Evolutionary conservation across 2,113 vertebrate genomes (phyloP).

Genomic region (Indicator indicator): DNA sequence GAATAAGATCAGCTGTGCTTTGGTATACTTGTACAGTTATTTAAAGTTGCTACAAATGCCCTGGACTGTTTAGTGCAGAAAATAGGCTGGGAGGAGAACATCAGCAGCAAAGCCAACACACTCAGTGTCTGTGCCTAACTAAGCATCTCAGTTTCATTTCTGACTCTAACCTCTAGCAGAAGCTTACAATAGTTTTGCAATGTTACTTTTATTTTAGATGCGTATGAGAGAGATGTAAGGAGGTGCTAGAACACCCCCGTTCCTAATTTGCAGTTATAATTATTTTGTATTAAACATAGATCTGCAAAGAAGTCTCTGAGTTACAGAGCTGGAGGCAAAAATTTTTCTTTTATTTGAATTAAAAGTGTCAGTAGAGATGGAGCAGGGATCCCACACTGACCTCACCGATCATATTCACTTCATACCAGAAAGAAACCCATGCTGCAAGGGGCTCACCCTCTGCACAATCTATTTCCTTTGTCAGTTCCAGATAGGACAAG

Average conservation of each 20-base stretch:
- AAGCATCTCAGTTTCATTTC: constrained; percentile 21
- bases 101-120: constrained; percentile 24
- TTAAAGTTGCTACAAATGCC: constrained; percentile 14
- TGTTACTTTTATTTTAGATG: constrained; percentile 51
- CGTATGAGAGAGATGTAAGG: constrained; percentile 45
- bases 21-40: not conserved
- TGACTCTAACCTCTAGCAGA: constrained; percentile 46
- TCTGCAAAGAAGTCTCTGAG: constrained; percentile 29
- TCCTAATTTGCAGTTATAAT: constrained; percentile 67
- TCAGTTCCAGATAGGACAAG: not conserved
- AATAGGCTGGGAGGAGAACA: constrained; percentile 45
- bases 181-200: constrained; percentile 53
- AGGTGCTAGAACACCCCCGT: constrained; percentile 61
- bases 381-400: not conserved
- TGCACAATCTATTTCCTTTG: not conserved
- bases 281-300: constrained; percentile 52
- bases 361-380: not conserved
- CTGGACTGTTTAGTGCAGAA: not conserved
- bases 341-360: not conserved
- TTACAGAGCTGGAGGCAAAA: not conserved
- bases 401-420: not conserved
- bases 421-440: not conserved
- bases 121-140: not conserved
- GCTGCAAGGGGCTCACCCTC: not conserved
- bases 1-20: not conserved